These are phyloP conservation scores for Calameuta filiformis DNA, from an alignment of 2,888 invertebrate species.

Conservation along the genomic window DNA sequence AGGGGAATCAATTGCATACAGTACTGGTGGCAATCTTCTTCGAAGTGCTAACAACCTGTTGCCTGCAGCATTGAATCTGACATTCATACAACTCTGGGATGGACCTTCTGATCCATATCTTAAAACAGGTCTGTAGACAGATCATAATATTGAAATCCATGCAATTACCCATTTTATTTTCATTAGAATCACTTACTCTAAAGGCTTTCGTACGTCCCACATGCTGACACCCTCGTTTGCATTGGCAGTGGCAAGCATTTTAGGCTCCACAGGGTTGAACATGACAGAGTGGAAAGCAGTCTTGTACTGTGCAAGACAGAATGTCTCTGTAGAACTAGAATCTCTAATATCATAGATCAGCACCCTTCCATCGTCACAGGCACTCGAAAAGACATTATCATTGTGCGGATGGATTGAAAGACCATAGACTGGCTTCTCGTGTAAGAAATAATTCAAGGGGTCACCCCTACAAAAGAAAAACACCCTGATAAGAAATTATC, in stretches of 20 bases:
- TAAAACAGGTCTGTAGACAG: slow-evolving; percentile 72
- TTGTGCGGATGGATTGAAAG: slow-evolving; percentile 88
- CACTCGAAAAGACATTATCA: slow-evolving; percentile 86
- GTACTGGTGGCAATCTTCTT: slow-evolving; percentile 86
- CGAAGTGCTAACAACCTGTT: slow-evolving; percentile 83
- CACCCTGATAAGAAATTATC: background rate
- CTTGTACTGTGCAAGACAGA: slow-evolving; percentile 76
- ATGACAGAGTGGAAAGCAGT: slow-evolving; percentile 94
- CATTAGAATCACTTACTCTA: slow-evolving; percentile 72
- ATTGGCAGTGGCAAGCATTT: slow-evolving; percentile 88
- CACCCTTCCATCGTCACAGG: slow-evolving; percentile 92
- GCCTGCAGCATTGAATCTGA: slow-evolving; percentile 86
- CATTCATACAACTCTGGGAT: slow-evolving; percentile 88
- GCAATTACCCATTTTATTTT: background rate
- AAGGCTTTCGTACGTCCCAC: slow-evolving; percentile 89
- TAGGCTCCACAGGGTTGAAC: slow-evolving; percentile 88
- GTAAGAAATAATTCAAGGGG: slow-evolving; percentile 80
- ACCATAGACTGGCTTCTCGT: slow-evolving; percentile 91
- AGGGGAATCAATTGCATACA: slow-evolving; percentile 78
- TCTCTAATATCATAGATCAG: slow-evolving; percentile 86
- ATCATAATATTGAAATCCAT: background rate
- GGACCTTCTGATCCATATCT: slow-evolving; percentile 74
- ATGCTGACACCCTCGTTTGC: slow-evolving; percentile 88
- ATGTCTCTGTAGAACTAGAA: slow-evolving; percentile 68
- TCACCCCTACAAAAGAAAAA: slow-evolving; percentile 66